A percentile compares a stretch with the other conserved stretches of the same genome.
Conservation (phyloP, 2,797 vertebrate species). For the Hydrophis major region DNA sequence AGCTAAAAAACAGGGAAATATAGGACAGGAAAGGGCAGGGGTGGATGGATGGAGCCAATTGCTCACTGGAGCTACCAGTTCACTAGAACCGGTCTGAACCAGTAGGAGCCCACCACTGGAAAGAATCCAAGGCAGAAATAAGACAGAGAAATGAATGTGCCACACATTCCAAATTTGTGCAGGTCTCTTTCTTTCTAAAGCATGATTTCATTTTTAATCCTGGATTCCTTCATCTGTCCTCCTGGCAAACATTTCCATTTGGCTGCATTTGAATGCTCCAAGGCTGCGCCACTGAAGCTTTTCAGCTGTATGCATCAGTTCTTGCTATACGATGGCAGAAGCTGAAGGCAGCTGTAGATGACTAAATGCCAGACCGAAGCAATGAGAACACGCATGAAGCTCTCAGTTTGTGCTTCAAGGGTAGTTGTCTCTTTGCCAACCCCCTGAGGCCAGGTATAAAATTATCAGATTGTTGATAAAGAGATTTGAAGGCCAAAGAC, state of each 20-base stretch:
- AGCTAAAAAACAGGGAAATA: no score
- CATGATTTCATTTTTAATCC: slow-evolving; percentile 61
- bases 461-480: not conserved
- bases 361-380: slow-evolving; percentile 39
- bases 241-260: slow-evolving; percentile 60
- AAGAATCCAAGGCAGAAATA: slow-evolving; percentile 44
- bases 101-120: not conserved
- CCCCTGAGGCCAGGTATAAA: slow-evolving; percentile 28
- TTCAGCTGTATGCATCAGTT: slow-evolving; percentile 43
- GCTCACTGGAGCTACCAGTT: no score
- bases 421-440: slow-evolving; percentile 27
- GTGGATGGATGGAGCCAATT: no score
- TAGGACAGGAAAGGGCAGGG: no score
- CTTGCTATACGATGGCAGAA: slow-evolving; percentile 47
- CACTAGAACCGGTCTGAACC: no score
- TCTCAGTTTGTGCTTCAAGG: slow-evolving; percentile 32
- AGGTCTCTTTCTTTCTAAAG: slow-evolving; percentile 45
- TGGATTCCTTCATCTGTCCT: slow-evolving; percentile 52
- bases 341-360: slow-evolving; percentile 30
- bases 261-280: slow-evolving; percentile 59
- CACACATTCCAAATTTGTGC: slow-evolving; percentile 53
- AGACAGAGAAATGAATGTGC: slow-evolving; percentile 17
- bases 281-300: slow-evolving; percentile 51
- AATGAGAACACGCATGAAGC: not conserved
- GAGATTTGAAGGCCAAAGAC: slow-evolving; percentile 25